Evolutionary conservation across 2,888 invertebrate genomes (phyloP), one percentile per base, ranked within the genome.

Genomic region (Heterodera filipjevi): DNA sequence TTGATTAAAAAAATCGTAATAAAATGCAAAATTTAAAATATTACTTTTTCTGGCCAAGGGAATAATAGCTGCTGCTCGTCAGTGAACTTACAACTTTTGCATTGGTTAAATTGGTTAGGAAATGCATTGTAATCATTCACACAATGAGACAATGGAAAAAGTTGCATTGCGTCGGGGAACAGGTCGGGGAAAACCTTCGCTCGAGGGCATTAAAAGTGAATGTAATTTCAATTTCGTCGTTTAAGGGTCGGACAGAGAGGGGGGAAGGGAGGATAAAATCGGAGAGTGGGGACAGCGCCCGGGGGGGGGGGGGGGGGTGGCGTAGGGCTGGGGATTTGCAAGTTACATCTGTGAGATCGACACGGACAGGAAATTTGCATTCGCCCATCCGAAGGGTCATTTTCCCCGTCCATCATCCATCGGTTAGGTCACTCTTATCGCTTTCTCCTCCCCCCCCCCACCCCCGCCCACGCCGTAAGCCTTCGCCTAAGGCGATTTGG

Each of bases 351-450:
- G 59, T 19, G 59, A 59, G 22, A 39, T 39, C 39, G 39, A 10
- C n/a, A n/a, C 59, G 59, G 59, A 59, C 59, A 59, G 22, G n/a
- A 59, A n/a, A 59, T 59, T 59, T 59, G 59, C 59, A 59, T 59
- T 59, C 59, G 49, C 49, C 5, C 49, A 22, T 6, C 22, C 59
- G 22, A n/a, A n/a, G 59, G 59, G 59, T 59, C 59, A 59, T 59
- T n/a, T n/a, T 27, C 59, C 46, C 59, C 59, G n/a, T 3, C 59
- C 22, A 59, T 59, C 27, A n/a, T 27, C 6, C 59, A 27, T 59
- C n/a, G 59, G 59, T 59, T 59, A 22, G 59, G 59, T 59, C 59
- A 59, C 59, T 59, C 59, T 27, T 27, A 59, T 59, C 46, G 46
- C 39, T n/a, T n/a, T n/a, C n/a, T n/a, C n/a, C n/a, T n/a, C n/a